Evolutionary conservation across 1,140 invertebrate species (phyloP), one percentile per base, ranked within the genome.

Genomic region (Megalonaias nervosa): DNA sequence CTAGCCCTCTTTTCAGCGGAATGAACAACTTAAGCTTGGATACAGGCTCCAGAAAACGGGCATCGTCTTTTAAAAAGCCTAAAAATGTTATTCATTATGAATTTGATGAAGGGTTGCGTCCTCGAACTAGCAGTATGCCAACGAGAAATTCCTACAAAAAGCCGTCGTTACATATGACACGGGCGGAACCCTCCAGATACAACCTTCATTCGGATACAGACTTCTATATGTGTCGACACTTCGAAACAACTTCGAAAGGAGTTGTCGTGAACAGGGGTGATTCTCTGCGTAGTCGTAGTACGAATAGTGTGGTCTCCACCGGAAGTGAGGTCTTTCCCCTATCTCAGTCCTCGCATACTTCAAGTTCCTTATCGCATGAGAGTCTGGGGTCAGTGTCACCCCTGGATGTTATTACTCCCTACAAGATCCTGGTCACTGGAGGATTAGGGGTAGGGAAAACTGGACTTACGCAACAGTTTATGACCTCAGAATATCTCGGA

Each of bases 401-500:
- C 17, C 65, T 48, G 6, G 31, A 26, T n/a, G 14, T 56, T 31
- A n/a, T 19, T 56, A 67, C 67, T 58, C 78, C 64, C 86, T 95
- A 95, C 88, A 92, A 95, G 19, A 95, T 98, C 13, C 94, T 97
- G 1, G 92, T 97, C 92, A 91, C 98, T 31, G 96, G 96, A 0
- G 95, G 95, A 82, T 93, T 94, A 0, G 96, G 95, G 1, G 96
- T 97, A 62, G 96, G 97, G 2, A 97, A 97, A 90, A 96, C 95
- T 1, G 95, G 96, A 0, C 91, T 97, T 11, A 95, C 96, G 0
- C 95, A 95, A 4, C 96, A 98, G 89, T 97, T 97, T 86, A 96
- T 97, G 94, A 97, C 96, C 5, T 97, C 96, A 65, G 96, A 97
- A 85, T 97, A 97, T 86, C 96, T 97, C 93, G 97, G 97, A 88